Base-by-base conservation (phyloP, 2,888 invertebrate genomes). In the Serrognathus titanus region DNA sequence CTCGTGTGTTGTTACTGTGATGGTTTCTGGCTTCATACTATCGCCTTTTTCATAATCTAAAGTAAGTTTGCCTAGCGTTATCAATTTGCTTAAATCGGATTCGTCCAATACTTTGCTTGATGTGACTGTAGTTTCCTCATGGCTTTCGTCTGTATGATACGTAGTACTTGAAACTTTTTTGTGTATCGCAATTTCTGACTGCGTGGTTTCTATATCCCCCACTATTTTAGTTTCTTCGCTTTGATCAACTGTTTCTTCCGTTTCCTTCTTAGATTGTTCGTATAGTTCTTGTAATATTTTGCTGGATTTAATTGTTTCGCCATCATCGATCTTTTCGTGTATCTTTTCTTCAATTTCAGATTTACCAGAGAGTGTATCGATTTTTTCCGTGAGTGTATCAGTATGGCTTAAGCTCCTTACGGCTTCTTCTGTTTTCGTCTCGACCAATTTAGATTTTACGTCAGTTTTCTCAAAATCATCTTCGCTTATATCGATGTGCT, bases 161-260 rank as follows among this genome's bases (percentile, higher is more conserved):
- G 64, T 60, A 48, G 57, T 64, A 39, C 53, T 58, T 3, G 59
- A 53, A 8, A 58, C 46, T 54, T 59, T 62, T 16, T 55, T 62
- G 10, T 60, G 63, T 36, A 49, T 59, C 1, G 52, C 53, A 13
- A 58, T 60, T 55, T 65, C 60, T 0, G 57, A 61, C 1, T 45
- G 55, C n/a, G 51, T 57, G 7, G 55, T 49, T 58, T 65, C 61
- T 5, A 64, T 66, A 55, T 71, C 73, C 10, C 67, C 69, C 13
- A 56, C 58, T 11, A 66, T 59, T 63, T 65, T 72, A 48, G 60
- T 64, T 60, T 69, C 69, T 55, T 66, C 69, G n/a, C 60, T 66
- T 16, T 61, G 61, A 48, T 65, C 70, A 8, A 66, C 63, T 49
- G 62, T 66, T 43, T 66, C 50, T 53, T 66, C 59, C 6, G 62